Evolutionary conservation across 2,113 vertebrate genomes (phyloP).

Genomic region (Pogona vitticeps): DNA sequence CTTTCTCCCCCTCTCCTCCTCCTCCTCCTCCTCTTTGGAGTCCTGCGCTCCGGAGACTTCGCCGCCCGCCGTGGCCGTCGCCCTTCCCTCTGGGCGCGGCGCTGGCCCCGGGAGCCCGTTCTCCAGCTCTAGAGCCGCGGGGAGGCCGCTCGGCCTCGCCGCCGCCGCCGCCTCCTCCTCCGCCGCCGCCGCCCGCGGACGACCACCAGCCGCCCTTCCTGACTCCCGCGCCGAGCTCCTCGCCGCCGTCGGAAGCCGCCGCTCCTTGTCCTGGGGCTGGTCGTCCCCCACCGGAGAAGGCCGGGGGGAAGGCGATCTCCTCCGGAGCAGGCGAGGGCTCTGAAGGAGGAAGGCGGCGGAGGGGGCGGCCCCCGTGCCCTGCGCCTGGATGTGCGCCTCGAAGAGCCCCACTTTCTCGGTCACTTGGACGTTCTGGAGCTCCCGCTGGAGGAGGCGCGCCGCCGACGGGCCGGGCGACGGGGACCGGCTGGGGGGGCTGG

Average conservation of each 20-base stretch:
- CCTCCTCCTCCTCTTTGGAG: not conserved
- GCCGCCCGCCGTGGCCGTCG: not conserved
- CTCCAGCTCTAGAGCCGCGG: not conserved
- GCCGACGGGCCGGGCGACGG: conserved; percentile 57
- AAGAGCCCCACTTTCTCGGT: conserved; percentile 91
- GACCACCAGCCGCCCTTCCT: too few relatives aligned
- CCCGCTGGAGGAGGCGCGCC: conserved; percentile 80
- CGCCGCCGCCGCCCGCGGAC: too few relatives aligned
- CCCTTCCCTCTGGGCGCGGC: not conserved
- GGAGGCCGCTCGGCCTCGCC: too few relatives aligned
- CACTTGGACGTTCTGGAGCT: conserved; percentile 94
- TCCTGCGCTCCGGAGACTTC: not conserved
- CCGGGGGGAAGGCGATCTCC: conserved; percentile 66
- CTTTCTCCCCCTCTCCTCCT: not conserved
- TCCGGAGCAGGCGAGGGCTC: conserved; percentile 73
- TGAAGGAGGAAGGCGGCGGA: conserved; percentile 67
- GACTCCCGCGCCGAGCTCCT: too few relatives aligned
- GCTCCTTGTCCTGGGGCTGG: conserved; percentile 34
- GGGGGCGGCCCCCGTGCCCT: conserved; percentile 41
- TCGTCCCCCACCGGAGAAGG: conserved; percentile 70
- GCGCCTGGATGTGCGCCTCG: conserved; percentile 92
- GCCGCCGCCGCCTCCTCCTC: too few relatives aligned
- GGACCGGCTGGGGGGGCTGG: not conserved
- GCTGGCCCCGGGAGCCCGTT: not conserved
- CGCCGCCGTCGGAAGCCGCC: too few relatives aligned